Evolutionary conservation across 2,797 vertebrate genomes (phyloP).

Genomic region (Loris lydekkerianus): DNA sequence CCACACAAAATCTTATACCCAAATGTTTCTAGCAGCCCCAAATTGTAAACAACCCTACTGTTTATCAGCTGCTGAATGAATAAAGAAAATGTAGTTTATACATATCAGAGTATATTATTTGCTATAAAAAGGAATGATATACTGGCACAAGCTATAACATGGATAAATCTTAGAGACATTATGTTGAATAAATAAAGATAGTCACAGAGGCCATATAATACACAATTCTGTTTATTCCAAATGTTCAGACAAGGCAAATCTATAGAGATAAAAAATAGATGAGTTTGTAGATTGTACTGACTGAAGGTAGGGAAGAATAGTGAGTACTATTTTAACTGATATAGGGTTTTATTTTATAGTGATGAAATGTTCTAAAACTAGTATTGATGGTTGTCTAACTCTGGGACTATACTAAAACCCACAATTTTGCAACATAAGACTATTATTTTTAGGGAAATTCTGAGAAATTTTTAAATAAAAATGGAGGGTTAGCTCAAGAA

Average conservation of each 20-base stretch:
- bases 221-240: not conserved
- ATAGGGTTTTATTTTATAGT: not conserved
- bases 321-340: not conserved
- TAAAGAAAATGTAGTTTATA: not conserved
- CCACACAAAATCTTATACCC: not conserved
- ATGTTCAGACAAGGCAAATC: not conserved
- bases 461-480: not conserved
- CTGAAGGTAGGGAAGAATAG: not conserved
- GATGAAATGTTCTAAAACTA: constrained; percentile 5
- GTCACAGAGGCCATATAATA: not conserved
- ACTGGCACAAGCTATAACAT: not conserved
- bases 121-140: not conserved
- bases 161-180: not conserved
- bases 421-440: not conserved
- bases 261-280: not conserved
- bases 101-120: not conserved
- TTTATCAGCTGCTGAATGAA: not conserved
- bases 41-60: not conserved
- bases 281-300: not conserved
- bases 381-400: not conserved
- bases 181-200: not conserved
- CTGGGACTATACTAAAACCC: not conserved
- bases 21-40: not conserved
- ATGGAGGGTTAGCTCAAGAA: not conserved
- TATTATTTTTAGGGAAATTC: not conserved